A percentile compares a stretch with the other conserved stretches of the same genome.
phyloP scores from a whole-genome alignment of 2,113 vertebrate species.

The Leuciscus idus region DNA sequence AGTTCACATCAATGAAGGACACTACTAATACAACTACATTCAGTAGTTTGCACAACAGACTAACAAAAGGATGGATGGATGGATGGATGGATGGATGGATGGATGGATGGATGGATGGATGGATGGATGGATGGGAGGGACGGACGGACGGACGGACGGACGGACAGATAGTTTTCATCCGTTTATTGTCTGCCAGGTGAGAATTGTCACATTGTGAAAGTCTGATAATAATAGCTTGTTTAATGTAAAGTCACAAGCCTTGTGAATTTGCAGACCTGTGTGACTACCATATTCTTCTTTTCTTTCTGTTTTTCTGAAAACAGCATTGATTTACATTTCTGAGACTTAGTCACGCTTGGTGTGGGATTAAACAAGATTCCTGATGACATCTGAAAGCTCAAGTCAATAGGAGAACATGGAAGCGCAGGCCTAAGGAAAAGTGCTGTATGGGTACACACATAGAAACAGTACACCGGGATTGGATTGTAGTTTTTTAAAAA shows the following conservation, averaged over 20 bases:
- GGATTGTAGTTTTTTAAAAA: neutral
- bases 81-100: no score
- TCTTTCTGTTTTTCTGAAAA: neutral
- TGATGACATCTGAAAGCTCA: neutral
- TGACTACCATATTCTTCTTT: no score
- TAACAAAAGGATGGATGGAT: no score
- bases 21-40: neutral
- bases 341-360: neutral
- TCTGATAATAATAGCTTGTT: no score
- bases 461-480: neutral
- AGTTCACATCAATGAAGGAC: neutral
- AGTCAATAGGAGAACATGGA: constrained; percentile 1
- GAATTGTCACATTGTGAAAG: no score
- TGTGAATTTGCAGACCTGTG: neutral
- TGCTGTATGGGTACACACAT: neutral
- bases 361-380: neutral
- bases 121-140: no score
- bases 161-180: no score
- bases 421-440: neutral
- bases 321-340: neutral
- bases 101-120: no score
- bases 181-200: no score
- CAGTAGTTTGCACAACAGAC: neutral
- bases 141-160: no score
- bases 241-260: no score